Conservation (phyloP, 2,888 invertebrate species). For the Smittia aterrima region DNA sequence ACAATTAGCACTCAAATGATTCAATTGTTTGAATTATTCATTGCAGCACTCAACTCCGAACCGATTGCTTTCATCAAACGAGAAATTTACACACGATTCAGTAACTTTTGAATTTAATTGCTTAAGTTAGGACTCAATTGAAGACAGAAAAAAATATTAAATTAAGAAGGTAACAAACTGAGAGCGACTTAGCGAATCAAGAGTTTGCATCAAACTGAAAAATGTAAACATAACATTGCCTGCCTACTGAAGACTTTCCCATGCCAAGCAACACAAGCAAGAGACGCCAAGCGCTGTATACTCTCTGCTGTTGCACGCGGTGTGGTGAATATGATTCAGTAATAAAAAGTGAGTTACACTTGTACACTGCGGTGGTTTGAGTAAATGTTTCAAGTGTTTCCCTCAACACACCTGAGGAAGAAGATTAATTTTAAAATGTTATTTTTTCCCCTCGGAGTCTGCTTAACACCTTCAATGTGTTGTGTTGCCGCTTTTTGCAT, state of each 20-base stretch:
- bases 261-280: not conserved
- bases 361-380: not conserved
- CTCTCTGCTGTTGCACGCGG: conserved; percentile 1
- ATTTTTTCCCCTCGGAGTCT: not conserved
- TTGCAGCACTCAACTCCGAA: not conserved
- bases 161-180: not conserved
- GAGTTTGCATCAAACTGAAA: conserved; percentile 13
- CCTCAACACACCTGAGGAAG: not conserved
- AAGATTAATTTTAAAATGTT: conserved; percentile 9
- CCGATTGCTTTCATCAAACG: too few species aligned
- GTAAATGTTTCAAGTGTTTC: conserved; percentile 6
- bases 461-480: not conserved
- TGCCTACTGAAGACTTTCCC: conserved; percentile 23
- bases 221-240: conserved; percentile 9
- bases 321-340: not conserved
- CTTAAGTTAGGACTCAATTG: too few species aligned
- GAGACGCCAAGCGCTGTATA: too few species aligned
- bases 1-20: conserved; percentile 18
- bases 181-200: conserved; percentile 13
- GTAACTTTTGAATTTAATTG: too few species aligned
- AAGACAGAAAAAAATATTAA: too few species aligned
- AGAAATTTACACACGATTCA: too few species aligned
- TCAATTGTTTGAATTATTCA: conserved; percentile 15
- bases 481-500: not conserved
- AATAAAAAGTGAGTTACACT: conserved; percentile 11